Conservation (phyloP, 2,113 vertebrate species). For the Penelope pileata region DNA sequence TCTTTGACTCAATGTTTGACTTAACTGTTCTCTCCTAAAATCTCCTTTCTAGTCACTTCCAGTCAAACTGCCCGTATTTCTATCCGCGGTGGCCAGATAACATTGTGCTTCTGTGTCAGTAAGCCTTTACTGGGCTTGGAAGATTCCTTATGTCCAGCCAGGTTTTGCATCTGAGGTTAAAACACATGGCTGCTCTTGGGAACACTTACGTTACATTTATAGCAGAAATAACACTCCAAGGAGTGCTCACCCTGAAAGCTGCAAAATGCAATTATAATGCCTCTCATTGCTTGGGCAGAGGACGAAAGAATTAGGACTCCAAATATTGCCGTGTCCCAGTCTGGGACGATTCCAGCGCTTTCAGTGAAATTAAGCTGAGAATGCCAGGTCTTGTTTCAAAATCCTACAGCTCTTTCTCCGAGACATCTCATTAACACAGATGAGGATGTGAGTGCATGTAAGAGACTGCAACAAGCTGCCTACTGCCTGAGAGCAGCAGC, state of each 20-base stretch:
- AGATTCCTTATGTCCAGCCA: neutral
- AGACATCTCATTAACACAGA: neutral
- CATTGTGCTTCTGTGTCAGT: accelerated
- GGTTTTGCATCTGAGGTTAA: neutral
- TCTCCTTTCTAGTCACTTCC: neutral
- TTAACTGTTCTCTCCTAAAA: neutral
- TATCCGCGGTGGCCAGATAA: neutral
- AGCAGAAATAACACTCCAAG: neutral
- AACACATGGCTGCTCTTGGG: neutral
- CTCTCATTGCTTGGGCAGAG: neutral
- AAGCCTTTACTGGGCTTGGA: neutral
- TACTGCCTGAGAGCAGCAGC: neutral
- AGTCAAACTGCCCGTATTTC: neutral
- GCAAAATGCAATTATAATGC: neutral
- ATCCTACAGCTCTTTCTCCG: neutral
- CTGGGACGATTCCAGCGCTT: neutral
- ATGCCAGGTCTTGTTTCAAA: neutral
- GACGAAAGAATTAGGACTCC: neutral
- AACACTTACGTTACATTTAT: neutral
- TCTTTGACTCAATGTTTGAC: neutral
- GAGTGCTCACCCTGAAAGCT: neutral
- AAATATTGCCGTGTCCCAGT: neutral
- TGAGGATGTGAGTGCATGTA: neutral
- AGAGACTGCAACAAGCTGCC: neutral
- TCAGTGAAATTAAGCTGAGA: neutral